Percentiles rank a stretch among this genome's conserved stretches.
Evolutionary conservation across 1,140 invertebrate species (phyloP).

Genomic region (Trachymyrmex septentrionalis): DNA sequence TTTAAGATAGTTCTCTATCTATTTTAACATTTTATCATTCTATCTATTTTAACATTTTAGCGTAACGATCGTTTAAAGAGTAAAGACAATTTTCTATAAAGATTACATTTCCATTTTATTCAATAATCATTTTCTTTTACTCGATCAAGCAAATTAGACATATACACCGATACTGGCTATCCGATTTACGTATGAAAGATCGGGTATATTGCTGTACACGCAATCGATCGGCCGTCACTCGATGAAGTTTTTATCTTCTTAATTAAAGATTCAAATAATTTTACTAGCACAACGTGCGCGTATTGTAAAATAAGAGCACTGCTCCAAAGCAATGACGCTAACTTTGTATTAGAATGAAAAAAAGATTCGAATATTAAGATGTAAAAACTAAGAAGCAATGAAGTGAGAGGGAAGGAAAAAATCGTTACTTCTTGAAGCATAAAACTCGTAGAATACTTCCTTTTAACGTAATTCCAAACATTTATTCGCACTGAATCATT

Average conservation of each 20-base stretch:
- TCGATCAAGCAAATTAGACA: constrained; percentile 24
- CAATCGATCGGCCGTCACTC: constrained; percentile 40
- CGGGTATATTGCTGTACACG: constrained; percentile 26
- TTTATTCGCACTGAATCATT: background rate
- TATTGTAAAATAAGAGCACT: constrained; percentile 14
- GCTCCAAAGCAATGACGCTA: background rate
- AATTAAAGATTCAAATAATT: constrained; percentile 8
- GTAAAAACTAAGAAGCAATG: background rate
- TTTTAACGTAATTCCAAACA: background rate
- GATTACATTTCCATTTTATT: constrained; percentile 16
- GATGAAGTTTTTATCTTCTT: constrained; percentile 26
- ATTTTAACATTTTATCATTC: constrained; percentile 21
- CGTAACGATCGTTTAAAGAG: constrained; percentile 26
- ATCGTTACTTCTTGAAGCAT: background rate
- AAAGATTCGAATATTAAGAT: background rate
- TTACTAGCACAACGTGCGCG: background rate
- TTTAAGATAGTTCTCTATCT: constrained; percentile 47
- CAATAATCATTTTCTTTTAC: constrained; percentile 22
- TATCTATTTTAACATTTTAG: constrained; percentile 21
- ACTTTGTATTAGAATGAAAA: constrained; percentile 12
- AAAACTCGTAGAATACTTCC: constrained; percentile 1
- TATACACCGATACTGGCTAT: background rate
- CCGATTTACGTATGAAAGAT: constrained; percentile 2
- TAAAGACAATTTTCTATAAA: constrained; percentile 26
- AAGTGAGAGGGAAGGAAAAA: background rate